A percentile compares a stretch with the other conserved stretches of the same genome.
phyloP scores from a whole-genome alignment of 92 coral and sea anemone species.

The Palythoa grandiflora region DNA sequence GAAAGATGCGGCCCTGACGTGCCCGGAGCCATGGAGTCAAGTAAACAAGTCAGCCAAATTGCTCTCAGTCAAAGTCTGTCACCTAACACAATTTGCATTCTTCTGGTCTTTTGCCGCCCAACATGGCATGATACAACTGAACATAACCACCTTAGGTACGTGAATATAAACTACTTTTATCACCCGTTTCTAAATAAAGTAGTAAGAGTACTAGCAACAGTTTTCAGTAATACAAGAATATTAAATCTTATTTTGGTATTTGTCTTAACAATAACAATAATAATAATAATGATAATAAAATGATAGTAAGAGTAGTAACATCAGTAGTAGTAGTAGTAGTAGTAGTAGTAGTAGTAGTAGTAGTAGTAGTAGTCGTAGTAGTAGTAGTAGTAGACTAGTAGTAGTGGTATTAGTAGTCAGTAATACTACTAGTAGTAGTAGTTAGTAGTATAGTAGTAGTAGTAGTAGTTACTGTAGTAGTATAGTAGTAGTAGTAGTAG shows the following conservation, averaged over 20 bases:
- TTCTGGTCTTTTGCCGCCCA: constrained; percentile 82
- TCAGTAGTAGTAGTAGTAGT: background rate
- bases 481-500: too few relatives aligned
- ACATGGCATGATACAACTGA: constrained; percentile 72
- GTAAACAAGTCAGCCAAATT: constrained; percentile 80
- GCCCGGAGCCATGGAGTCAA: constrained; percentile 89
- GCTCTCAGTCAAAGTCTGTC: constrained; percentile 81
- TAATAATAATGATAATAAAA: too few relatives aligned
- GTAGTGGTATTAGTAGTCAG: background rate
- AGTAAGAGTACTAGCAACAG: background rate
- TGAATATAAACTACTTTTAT: too few relatives aligned
- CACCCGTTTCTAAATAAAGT: background rate
- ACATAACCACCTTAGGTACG: constrained; percentile 23
- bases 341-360: background rate
- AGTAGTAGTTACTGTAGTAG: too few relatives aligned
- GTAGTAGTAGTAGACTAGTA: background rate
- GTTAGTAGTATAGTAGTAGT: background rate
- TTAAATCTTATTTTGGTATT: background rate
- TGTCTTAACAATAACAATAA: background rate
- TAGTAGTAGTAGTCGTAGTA: background rate
- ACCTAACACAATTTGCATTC: constrained; percentile 88
- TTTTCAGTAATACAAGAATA: background rate
- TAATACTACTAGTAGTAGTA: background rate
- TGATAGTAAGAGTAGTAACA: background rate
- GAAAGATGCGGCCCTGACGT: constrained; percentile 82